Conservation (phyloP, 1,140 invertebrate species). For the Acarapis woodi region DNA sequence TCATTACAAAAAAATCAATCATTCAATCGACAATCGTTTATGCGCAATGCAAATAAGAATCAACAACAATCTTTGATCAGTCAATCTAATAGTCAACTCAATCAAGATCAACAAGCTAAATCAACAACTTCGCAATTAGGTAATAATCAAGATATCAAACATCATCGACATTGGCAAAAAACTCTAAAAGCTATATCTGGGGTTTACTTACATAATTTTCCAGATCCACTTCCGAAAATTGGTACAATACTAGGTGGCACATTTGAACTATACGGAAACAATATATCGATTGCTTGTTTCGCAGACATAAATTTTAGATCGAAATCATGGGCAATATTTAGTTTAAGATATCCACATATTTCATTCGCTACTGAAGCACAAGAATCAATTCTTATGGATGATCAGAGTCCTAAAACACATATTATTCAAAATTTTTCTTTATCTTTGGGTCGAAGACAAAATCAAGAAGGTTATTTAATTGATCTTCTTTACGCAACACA, state of each 20-base stretch:
- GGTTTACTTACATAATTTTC: slow-evolving; percentile 38
- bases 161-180: slow-evolving; percentile 74
- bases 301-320: slow-evolving; percentile 89
- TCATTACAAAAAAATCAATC: slow-evolving; percentile 35
- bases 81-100: not conserved
- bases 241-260: slow-evolving; percentile 70
- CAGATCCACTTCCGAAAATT: slow-evolving; percentile 28
- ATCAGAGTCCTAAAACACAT: slow-evolving; percentile 20
- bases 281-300: slow-evolving; percentile 77
- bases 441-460: slow-evolving; percentile 31
- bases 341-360: slow-evolving; percentile 70
- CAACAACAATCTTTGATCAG: not conserved
- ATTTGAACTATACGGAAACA: slow-evolving; percentile 61
- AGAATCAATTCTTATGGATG: slow-evolving; percentile 30
- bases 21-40: slow-evolving; percentile 8
- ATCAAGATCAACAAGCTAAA: not conserved
- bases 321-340: slow-evolving; percentile 86
- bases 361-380: slow-evolving; percentile 82
- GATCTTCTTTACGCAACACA: slow-evolving; percentile 20
- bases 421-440: slow-evolving; percentile 39
- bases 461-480: slow-evolving; percentile 2
- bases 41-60: slow-evolving; percentile 15
- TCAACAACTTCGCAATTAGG: not conserved
- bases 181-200: slow-evolving; percentile 39
- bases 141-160: slow-evolving; percentile 18